Conservation (phyloP, 2,113 vertebrate genomes). For the Anhinga rufa region DNA sequence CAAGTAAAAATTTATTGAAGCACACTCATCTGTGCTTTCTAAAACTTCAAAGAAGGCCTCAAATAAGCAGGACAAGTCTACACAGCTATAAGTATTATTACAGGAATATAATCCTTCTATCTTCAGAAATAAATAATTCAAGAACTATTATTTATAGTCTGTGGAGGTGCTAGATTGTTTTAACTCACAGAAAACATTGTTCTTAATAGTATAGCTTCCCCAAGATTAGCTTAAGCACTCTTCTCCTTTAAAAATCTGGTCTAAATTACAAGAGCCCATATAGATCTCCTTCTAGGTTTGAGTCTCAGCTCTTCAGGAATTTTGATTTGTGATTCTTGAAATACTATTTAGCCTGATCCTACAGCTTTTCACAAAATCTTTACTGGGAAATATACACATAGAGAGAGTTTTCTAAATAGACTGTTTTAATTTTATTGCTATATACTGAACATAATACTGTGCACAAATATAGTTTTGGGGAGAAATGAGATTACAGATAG, state of each 20-base stretch:
- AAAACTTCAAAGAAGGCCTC: conserved; percentile 32
- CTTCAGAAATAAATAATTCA: conserved; percentile 20
- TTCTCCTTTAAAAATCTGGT: not conserved
- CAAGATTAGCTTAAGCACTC: not conserved
- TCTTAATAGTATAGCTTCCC: not conserved
- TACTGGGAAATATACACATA: not conserved
- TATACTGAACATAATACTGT: not conserved
- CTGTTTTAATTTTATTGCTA: not conserved
- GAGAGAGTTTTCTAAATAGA: not conserved
- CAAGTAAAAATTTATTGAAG: conserved; percentile 2
- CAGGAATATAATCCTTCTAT: conserved; percentile 56
- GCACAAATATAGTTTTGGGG: accelerated
- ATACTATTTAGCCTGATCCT: not conserved
- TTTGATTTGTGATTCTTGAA: not conserved
- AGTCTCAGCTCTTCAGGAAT: not conserved
- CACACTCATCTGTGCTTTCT: not conserved
- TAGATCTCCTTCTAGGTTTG: not conserved
- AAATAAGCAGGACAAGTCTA: conserved; percentile 38
- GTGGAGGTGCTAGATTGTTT: not conserved
- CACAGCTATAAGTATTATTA: not conserved
- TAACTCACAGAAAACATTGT: not conserved
- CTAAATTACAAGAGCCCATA: not conserved
- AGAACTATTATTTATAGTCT: not conserved
- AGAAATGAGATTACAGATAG: not conserved
- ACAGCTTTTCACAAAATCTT: not conserved